A percentile compares a stretch with the other conserved stretches of the same genome.
phyloP scores from a whole-genome alignment of 23 tunicate species.

The Corella eumyota region DNA sequence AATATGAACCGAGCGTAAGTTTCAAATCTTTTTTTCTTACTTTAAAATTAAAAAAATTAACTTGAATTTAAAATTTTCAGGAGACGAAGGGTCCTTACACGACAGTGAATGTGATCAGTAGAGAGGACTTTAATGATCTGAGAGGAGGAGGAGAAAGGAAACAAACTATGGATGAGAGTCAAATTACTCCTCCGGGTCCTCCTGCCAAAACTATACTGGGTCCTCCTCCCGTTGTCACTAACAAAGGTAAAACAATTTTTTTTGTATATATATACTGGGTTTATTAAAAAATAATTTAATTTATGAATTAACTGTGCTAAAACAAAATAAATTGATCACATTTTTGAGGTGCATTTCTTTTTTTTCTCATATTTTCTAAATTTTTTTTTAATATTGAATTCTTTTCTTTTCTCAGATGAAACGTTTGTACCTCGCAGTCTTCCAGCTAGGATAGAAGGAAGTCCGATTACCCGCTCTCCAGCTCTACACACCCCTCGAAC shows the following conservation, averaged over 20 bases:
- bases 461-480: neutral
- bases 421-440: no score
- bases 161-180: conserved; percentile 35
- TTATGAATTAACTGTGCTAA: no score
- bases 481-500: conserved; percentile 47
- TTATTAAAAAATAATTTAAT: neutral
- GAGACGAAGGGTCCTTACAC: conserved; percentile 46
- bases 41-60: no score
- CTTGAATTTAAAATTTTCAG: no score
- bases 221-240: conserved; percentile 19
- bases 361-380: no score
- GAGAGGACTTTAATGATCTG: conserved; percentile 49
- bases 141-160: conserved; percentile 7
- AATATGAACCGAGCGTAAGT: conserved; percentile 13
- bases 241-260: neutral
- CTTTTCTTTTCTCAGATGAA: no score
- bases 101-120: conserved; percentile 54
- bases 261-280: neutral
- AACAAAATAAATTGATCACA: no score
- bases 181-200: conserved; percentile 87
- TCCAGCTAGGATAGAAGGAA: no score
- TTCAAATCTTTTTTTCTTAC: no score
- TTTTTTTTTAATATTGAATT: neutral
- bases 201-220: conserved; percentile 35
- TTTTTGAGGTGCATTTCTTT: no score